Conservation (phyloP, 2,797 vertebrate species). For the Sebastes oblongus region DNA sequence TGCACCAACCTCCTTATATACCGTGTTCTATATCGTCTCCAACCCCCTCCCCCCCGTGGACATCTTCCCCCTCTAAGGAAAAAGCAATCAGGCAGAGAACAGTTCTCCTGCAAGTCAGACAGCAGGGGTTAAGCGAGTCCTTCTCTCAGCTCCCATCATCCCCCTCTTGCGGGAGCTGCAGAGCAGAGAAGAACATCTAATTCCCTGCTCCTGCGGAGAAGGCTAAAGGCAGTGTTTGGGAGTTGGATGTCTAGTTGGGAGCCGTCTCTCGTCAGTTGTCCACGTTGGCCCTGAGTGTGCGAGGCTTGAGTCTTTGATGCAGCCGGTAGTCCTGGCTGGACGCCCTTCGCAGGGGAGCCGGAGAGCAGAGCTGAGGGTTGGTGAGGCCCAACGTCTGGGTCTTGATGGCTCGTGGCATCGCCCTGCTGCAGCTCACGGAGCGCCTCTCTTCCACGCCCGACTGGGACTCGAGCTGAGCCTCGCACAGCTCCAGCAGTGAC, state of each 20-base stretch:
- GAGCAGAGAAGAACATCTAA: slow-evolving; percentile 11
- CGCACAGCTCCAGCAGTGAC: slow-evolving; percentile 87
- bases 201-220: slow-evolving; percentile 31
- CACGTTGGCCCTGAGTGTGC: slow-evolving; percentile 68
- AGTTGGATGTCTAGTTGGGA: neutral
- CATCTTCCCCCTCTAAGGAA: slow-evolving; percentile 30
- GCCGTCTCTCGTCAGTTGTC: slow-evolving; percentile 72
- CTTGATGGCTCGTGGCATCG: slow-evolving; percentile 41
- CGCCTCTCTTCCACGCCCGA: slow-evolving; percentile 78
- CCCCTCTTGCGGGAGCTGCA: neutral
- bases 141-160: slow-evolving; percentile 20
- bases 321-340: slow-evolving; percentile 70
- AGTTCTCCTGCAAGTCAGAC: slow-evolving; percentile 26
- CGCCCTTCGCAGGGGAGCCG: slow-evolving; percentile 30
- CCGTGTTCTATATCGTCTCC: slow-evolving; percentile 7
- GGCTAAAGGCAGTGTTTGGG: slow-evolving; percentile 38
- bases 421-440: slow-evolving; percentile 77
- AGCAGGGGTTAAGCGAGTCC: slow-evolving; percentile 39
- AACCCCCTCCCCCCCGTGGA: neutral
- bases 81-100: slow-evolving; percentile 59
- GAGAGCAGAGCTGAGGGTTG: slow-evolving; percentile 50
- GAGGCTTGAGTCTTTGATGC: slow-evolving; percentile 65
- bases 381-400: slow-evolving; percentile 32
- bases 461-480: slow-evolving; percentile 85
- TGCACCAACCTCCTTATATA: neutral